Conservation (phyloP, 2,113 vertebrate genomes). For the Tricholaema leucomelas region DNA sequence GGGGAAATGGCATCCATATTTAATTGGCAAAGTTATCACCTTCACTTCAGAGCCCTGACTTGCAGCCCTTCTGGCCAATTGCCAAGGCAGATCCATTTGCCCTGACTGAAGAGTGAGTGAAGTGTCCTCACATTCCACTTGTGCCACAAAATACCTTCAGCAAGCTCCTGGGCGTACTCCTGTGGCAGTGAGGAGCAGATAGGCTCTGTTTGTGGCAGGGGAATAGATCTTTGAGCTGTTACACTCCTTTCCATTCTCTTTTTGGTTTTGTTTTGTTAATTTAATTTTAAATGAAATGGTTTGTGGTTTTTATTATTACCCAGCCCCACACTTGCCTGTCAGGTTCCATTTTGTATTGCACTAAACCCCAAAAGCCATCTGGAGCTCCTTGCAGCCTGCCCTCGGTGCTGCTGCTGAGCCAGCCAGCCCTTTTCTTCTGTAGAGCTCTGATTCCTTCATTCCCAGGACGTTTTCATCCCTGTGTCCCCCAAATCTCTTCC, state of each 20-base stretch:
- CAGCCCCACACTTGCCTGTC: slow-evolving; percentile 66
- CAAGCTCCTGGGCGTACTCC: not conserved
- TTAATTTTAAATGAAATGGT: not conserved
- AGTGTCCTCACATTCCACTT: slow-evolving; percentile 29
- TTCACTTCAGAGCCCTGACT: slow-evolving; percentile 48
- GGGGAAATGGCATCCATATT: slow-evolving; percentile 36
- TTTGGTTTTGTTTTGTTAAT: not conserved
- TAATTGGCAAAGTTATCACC: slow-evolving; percentile 71
- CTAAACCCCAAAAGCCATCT: slow-evolving; percentile 73
- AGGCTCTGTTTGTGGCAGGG: not conserved
- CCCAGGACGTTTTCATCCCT: accelerated
- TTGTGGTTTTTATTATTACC: slow-evolving; percentile 53
- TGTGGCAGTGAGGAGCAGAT: not conserved
- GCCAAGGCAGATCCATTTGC: slow-evolving; percentile 55
- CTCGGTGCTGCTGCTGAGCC: not conserved
- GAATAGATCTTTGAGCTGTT: slow-evolving; percentile 47
- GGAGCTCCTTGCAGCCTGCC: slow-evolving; percentile 52
- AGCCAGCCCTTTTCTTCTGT: not conserved
- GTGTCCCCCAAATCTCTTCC: not conserved
- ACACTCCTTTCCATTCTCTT: not conserved
- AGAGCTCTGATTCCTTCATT: accelerated
- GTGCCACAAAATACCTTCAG: slow-evolving; percentile 32
- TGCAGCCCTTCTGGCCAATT: slow-evolving; percentile 10
- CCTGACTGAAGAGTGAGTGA: slow-evolving; percentile 4
- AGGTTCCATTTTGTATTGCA: slow-evolving; percentile 73